These are phyloP conservation scores for Phoxinus dragarum DNA, from an alignment of 2,797 vertebrate genomes.

Conservation along the genomic window DNA sequence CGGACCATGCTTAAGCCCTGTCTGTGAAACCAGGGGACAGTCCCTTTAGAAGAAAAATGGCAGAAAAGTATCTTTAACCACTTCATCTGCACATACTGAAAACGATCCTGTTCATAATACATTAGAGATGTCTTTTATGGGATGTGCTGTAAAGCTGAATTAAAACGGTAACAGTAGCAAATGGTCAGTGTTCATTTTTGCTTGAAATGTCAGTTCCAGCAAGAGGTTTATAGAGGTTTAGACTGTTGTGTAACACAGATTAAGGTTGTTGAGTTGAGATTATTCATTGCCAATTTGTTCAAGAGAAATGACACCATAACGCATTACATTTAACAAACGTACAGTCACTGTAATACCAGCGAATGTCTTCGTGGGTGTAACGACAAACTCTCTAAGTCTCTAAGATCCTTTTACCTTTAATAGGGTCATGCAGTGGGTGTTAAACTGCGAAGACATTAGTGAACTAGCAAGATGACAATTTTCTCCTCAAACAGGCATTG, in stretches of 20 bases:
- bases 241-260: not conserved
- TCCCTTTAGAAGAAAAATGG: not conserved
- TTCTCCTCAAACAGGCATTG: not conserved
- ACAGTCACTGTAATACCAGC: not conserved
- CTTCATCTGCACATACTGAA: not conserved
- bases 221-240: not conserved
- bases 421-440: constrained; percentile 4
- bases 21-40: not conserved
- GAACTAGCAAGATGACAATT: not conserved
- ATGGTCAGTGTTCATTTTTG: not conserved
- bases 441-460: constrained; percentile 3
- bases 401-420: constrained; percentile 1
- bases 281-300: not conserved
- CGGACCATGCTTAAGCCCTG: not conserved
- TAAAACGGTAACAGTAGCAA: not conserved
- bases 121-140: not conserved
- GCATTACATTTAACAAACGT: not conserved
- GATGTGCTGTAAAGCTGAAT: not conserved
- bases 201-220: not conserved
- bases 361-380: constrained; percentile 23
- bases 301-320: not conserved
- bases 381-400: constrained; percentile 1
- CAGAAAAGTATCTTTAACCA: not conserved
- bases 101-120: not conserved
- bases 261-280: not conserved